Percentiles rank a stretch among this genome's conserved stretches.
These are phyloP conservation scores for Myotis davidii DNA, from an alignment of 2,113 vertebrate species.

Conservation along the genomic window DNA sequence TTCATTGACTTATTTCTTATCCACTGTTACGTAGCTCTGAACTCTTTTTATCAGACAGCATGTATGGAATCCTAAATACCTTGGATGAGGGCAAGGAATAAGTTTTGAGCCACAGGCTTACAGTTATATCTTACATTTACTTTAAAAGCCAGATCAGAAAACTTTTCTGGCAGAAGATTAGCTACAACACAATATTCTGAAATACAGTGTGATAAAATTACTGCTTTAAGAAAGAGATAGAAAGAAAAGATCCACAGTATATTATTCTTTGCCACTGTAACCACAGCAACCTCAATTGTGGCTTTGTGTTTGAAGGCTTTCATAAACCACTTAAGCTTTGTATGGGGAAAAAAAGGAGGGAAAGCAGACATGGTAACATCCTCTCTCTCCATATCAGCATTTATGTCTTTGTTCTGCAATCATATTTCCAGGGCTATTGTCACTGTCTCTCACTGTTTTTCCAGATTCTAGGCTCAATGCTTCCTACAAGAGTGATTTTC, in stretches of 20 bases:
- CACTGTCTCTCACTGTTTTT: background rate
- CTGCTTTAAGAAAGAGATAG: background rate
- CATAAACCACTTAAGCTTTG: background rate
- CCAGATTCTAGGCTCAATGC: background rate
- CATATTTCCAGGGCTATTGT: background rate
- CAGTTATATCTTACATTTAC: background rate
- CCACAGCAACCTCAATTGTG: conserved; percentile 29
- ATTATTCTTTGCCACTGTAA: conserved; percentile 43
- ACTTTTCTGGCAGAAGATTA: background rate
- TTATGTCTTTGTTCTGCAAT: background rate
- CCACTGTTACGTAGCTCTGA: background rate
- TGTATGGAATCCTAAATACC: conserved; percentile 1
- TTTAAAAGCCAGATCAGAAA: conserved; percentile 33
- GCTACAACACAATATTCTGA: conserved; percentile 17
- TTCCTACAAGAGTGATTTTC: background rate
- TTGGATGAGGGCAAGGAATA: background rate
- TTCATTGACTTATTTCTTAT: background rate
- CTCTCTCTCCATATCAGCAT: background rate
- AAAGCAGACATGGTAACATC: background rate
- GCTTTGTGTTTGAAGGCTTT: background rate
- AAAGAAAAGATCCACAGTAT: background rate
- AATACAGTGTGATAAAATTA: conserved; percentile 11
- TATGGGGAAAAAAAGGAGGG: background rate
- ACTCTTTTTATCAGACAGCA: background rate
- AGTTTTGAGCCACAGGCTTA: background rate